These are phyloP conservation scores for Heteronetta atricapilla DNA, from an alignment of 2,113 vertebrate genomes.

Conservation along the genomic window DNA sequence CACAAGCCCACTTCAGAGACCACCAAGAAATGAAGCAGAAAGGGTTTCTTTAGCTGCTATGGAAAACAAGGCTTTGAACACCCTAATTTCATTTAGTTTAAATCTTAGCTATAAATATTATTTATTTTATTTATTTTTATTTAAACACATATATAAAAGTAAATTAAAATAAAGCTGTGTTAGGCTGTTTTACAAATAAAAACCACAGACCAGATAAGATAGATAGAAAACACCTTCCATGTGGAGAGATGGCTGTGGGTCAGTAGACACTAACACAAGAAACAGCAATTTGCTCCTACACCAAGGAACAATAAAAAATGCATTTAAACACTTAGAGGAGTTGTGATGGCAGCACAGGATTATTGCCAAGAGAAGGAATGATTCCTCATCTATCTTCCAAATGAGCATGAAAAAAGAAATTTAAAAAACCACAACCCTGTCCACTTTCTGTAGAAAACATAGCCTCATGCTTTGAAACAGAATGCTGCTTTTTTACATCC, in stretches of 20 bases:
- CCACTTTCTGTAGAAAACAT: background rate
- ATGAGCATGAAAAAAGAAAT: background rate
- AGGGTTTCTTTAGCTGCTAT: background rate
- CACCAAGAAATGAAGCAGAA: background rate
- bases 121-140: conserved; percentile 17
- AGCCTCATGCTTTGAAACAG: background rate
- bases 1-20: background rate
- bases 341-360: background rate
- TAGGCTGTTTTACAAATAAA: conserved; percentile 6
- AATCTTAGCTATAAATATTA: background rate
- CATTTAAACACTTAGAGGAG: background rate
- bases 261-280: background rate
- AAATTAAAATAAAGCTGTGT: background rate
- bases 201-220: conserved; percentile 2
- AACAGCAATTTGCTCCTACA: background rate
- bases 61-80: background rate
- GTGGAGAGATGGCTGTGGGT: background rate
- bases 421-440: background rate
- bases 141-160: background rate
- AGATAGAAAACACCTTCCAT: background rate
- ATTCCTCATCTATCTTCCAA: background rate
- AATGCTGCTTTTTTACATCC: background rate
- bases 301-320: background rate
- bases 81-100: background rate
- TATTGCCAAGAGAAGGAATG: background rate